Evolutionary conservation across 2,113 vertebrate species (phyloP), one percentile per base, ranked within the genome.

Genomic region (Vimba vimba): DNA sequence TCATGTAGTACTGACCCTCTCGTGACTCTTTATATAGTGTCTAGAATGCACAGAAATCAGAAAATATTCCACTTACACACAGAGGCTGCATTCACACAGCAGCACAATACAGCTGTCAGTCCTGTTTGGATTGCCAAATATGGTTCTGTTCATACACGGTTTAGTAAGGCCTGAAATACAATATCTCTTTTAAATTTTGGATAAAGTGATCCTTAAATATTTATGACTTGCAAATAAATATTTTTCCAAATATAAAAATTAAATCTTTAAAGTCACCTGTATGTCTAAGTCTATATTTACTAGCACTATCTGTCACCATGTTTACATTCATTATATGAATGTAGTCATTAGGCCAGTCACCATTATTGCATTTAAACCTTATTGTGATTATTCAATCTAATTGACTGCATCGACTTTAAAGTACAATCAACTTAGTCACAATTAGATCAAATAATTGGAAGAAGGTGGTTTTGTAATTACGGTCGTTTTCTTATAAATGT

Each of bases 1-100:
- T 92, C 27, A 95, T 87, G 47, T 99, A 99, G 87, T 96, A 95
- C 1, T 96, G 96, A 59, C 96, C 96, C n/a, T 97, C 96, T 89
- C 93, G 96, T 82, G 94, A 97, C 77, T 97, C 97, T 90, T 97
- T 98, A 94, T 96, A 95, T 88, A 98, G 85, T 17, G 90, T 95
- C 98, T 99, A 86, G 86, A 47, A 82, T 10, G 43, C 6, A 78
- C 75, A 1, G 71, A 57, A 21, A 30, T 80, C n/a, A 30, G 52
- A 55, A 33, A 77, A 33, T 15, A 73, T 73, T 73, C 23, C 52
- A 66, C 19, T 87, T 62, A 62, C 30, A 68, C 33, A 9, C 66
- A 69, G 30, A 69, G 33, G 66, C 33, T 75, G 21, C 33, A 84
- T 57, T 33, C 4, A 23, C 39, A 62, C 45, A 62, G 50, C 75